Conservation (phyloP, 2,797 vertebrate genomes). For the Chaetophractus vellerosus region DNA sequence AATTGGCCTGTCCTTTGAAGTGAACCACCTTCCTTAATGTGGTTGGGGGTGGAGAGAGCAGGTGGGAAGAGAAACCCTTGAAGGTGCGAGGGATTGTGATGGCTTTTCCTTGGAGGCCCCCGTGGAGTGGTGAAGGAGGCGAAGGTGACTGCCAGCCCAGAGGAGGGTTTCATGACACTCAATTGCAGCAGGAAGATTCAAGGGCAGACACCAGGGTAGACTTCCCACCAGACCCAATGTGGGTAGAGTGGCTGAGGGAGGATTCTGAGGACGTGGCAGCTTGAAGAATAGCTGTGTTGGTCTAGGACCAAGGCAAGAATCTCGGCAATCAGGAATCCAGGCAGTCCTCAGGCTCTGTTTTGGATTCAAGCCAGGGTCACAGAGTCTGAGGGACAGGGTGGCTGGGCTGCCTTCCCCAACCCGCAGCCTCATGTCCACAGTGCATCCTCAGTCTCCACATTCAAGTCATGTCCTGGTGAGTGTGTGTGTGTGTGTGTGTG, state of each 20-base stretch:
- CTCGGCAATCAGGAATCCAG: background rate
- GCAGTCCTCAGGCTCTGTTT: background rate
- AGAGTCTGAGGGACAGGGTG: background rate
- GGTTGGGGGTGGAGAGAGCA: slow-evolving; percentile 10
- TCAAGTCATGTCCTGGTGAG: background rate
- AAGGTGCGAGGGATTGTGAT: background rate
- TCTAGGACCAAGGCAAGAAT: background rate
- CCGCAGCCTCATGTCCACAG: background rate
- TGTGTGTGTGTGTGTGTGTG: background rate
- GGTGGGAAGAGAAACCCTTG: slow-evolving; percentile 41
- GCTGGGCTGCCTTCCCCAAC: background rate
- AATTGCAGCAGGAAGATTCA: background rate
- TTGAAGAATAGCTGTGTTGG: background rate
- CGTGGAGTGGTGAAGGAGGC: background rate
- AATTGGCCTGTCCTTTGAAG: slow-evolving; percentile 62
- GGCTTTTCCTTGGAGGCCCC: background rate
- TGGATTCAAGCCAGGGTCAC: background rate
- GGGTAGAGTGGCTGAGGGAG: background rate
- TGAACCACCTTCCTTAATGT: slow-evolving; percentile 60
- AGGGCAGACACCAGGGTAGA: background rate
- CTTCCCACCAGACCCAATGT: background rate
- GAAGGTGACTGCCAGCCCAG: background rate
- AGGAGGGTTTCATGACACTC: background rate
- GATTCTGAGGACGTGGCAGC: background rate
- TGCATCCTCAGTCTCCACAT: background rate